Conservation (phyloP, 2,797 vertebrate species). For the Silurus aristotelis region DNA sequence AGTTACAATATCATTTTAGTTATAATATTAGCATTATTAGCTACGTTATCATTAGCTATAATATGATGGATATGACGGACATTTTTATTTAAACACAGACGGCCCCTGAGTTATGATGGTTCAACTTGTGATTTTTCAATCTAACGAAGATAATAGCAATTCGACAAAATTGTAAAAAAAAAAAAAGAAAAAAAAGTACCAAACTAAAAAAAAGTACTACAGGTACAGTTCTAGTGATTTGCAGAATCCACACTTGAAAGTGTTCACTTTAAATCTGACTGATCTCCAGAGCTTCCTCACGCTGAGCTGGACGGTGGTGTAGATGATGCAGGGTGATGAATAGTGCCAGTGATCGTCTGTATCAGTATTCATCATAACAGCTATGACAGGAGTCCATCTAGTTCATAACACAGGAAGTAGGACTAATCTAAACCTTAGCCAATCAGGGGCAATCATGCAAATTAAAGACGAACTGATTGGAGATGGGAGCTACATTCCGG, state of each 20-base stretch:
- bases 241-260: neutral
- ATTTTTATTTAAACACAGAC: no score
- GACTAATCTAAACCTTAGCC: conserved; percentile 58
- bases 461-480: conserved; percentile 64
- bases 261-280: neutral
- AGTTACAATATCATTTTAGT: neutral
- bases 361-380: conserved; percentile 27
- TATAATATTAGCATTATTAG: no score
- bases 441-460: conserved; percentile 66
- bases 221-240: neutral
- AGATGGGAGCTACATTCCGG: conserved; percentile 53
- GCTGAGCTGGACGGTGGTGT: neutral
- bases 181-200: no score
- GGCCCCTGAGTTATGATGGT: no score
- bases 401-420: conserved; percentile 52
- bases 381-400: conserved; percentile 28
- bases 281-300: neutral
- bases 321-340: neutral
- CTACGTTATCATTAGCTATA: no score
- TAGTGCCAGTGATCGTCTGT: neutral
- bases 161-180: no score
- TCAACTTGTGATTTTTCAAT: no score
- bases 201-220: neutral
- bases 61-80: no score
- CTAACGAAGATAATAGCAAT: no score